These are phyloP conservation scores for Brachionus asplanchnoidis DNA, from an alignment of 1,140 invertebrate genomes.

Conservation along the genomic window DNA sequence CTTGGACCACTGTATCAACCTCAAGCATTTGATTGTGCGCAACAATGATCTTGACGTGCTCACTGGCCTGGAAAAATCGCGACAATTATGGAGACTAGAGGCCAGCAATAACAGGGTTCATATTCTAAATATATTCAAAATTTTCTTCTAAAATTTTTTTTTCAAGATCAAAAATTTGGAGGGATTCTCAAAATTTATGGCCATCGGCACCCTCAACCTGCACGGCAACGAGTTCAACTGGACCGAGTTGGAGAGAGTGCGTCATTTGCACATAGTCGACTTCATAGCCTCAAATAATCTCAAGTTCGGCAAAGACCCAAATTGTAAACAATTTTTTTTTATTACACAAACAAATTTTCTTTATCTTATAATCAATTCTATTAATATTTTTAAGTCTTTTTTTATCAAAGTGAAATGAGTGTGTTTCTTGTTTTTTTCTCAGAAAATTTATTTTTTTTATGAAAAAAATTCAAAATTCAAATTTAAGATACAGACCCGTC, in stretches of 20 bases:
- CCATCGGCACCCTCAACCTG: constrained; percentile 51
- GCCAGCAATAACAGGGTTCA: constrained; percentile 52
- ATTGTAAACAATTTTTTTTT: constrained; percentile 51
- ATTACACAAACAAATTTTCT: too few relatives aligned
- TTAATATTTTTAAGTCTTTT: too few relatives aligned
- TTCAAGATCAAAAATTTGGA: constrained; percentile 47
- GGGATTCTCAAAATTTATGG: constrained; percentile 50
- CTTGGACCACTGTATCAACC: constrained; percentile 46
- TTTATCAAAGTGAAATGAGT: too few relatives aligned
- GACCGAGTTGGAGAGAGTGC: constrained; percentile 50
- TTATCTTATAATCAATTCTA: too few relatives aligned
- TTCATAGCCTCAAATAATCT: constrained; percentile 54
- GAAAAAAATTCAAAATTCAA: too few relatives aligned
- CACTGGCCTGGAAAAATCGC: constrained; percentile 46
- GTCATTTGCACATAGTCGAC: constrained; percentile 52
- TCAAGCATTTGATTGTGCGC: constrained; percentile 47
- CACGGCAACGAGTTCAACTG: constrained; percentile 52
- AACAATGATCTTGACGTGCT: constrained; percentile 49
- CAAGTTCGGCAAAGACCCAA: constrained; percentile 52
- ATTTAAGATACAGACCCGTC: too few relatives aligned
- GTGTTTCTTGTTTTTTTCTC: too few relatives aligned
- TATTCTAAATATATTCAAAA: not conserved
- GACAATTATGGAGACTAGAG: constrained; percentile 53
- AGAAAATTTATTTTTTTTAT: too few relatives aligned
- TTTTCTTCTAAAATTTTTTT: not conserved